phyloP scores from a whole-genome alignment of 2,797 vertebrate species.

The Gambusia yucatana region DNA sequence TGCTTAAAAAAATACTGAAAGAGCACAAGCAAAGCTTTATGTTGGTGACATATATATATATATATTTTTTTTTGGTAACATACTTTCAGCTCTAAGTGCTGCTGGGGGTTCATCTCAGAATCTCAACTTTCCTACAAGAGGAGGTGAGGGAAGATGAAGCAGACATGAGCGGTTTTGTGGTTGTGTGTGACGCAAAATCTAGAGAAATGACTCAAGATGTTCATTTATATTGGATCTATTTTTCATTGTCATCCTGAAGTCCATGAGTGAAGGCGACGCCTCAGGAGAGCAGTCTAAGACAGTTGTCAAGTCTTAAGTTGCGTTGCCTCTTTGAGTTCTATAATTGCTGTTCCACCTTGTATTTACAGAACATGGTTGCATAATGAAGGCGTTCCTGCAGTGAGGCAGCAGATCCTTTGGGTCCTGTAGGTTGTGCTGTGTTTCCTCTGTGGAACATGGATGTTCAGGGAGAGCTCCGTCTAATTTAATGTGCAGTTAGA shows the following conservation, averaged over 20 bases:
- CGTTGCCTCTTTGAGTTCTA: background rate
- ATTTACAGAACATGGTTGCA: too few species aligned
- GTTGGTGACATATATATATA: background rate
- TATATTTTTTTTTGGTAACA: slow-evolving; percentile 26
- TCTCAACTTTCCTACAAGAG: slow-evolving; percentile 58
- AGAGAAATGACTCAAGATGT: background rate
- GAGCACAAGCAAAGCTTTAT: background rate
- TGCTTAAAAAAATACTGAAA: background rate
- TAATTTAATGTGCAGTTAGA: background rate
- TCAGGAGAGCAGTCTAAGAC: background rate
- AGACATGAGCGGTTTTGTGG: slow-evolving; percentile 34
- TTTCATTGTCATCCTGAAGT: background rate
- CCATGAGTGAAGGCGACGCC: background rate
- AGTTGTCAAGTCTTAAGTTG: background rate
- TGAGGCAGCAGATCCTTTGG: slow-evolving; percentile 1
- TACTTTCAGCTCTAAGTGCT: slow-evolving; percentile 52
- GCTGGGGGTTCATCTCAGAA: slow-evolving; percentile 41
- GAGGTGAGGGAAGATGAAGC: slow-evolving; percentile 16
- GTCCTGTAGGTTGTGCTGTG: background rate
- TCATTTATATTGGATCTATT: background rate
- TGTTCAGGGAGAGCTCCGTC: background rate
- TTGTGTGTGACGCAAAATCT: background rate
- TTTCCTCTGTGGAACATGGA: background rate
- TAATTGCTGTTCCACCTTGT: background rate
- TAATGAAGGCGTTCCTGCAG: background rate